Evolutionary conservation across 2,113 vertebrate species (phyloP), one percentile per base, ranked within the genome.

Genomic region (Recurvirostra avosetta): DNA sequence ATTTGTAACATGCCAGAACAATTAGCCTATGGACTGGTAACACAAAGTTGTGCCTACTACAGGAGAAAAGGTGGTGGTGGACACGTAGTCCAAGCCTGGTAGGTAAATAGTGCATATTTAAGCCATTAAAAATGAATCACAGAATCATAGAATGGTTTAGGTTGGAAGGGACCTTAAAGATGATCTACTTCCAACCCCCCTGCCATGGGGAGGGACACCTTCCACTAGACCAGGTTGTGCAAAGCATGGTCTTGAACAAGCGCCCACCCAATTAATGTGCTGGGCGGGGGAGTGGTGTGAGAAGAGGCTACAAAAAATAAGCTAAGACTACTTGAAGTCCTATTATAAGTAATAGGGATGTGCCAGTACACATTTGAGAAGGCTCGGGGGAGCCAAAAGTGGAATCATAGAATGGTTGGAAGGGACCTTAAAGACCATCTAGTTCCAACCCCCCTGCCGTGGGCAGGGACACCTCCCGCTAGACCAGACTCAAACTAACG

Each of bases 11-110:
- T 30, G 52, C 13, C n/a, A 22, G 23, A 38, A 61, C 6, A 15
- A n/a, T 38, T 34, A 50, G 15, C 9, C 38, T 41, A 1, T 15
- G 34, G 66, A 22, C 62, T 9, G 20, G 40, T 22, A n/a, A 41
- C 12, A 20, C 0, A 1, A 77, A 11, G 38, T 38, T 30, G 14
- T 11, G 50, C 11, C 40, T 43, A 2, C 41, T 29, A 1, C 6
- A 22, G 38, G 66, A 71, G 65, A 8, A 38, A 18, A 43, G 53
- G 8, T 36, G 12, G n/a, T 9, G 52, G 53, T 21, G 45, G n/a
- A n/a, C 23, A 6, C 15, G 9, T 59, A 9, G 25, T 53, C 45
- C 2, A 1, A 67, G 56, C 63, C 62, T 17, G 8, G 45, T 27
- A 52, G 11, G n/a, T 45, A 53, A 20, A 8, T 19, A 14, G 15